phyloP scores from a whole-genome alignment of 1,140 invertebrate genomes.

The Bombus affinis region DNA sequence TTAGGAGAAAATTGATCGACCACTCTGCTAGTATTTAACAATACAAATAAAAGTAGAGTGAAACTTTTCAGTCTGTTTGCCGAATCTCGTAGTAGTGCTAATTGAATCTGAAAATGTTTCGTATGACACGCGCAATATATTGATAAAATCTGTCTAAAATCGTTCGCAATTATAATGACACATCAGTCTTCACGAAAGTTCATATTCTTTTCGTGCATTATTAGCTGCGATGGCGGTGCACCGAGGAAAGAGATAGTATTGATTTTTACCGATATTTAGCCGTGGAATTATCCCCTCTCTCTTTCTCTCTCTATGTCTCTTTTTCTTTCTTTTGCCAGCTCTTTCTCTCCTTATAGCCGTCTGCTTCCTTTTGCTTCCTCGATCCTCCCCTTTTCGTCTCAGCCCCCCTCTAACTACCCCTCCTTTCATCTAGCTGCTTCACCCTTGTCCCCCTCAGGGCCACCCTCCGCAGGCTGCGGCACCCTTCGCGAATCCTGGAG shows the following conservation, averaged over 20 bases:
- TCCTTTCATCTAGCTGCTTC: conserved; percentile 45
- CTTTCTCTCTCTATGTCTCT: conserved; percentile 52
- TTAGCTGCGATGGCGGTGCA: conserved; percentile 70
- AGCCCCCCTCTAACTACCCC: conserved; percentile 44
- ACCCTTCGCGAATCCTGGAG: conserved; percentile 65
- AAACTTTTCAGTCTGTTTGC: too few species aligned
- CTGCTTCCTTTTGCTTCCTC: conserved; percentile 51
- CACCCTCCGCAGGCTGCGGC: conserved; percentile 70
- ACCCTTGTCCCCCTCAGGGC: conserved; percentile 63
- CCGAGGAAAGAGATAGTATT: conserved; percentile 79
- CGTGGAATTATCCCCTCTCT: conserved; percentile 77
- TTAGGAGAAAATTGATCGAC: not conserved
- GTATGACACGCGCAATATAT: not conserved
- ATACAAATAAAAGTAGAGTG: not conserved
- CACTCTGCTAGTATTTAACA: not conserved
- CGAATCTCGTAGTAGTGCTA: too few species aligned
- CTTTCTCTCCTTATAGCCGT: conserved; percentile 57
- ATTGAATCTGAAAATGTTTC: not conserved
- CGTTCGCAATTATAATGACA: conserved; percentile 31
- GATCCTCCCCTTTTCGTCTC: conserved; percentile 51
- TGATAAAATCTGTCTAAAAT: not conserved
- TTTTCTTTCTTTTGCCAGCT: conserved; percentile 54
- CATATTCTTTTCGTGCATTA: conserved; percentile 67
- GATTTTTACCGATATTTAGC: conserved; percentile 82
- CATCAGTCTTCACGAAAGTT: conserved; percentile 28